Evolutionary conservation across 2,888 invertebrate genomes (phyloP), one percentile per base, ranked within the genome.

Genomic region (Hemithea aestivaria): DNA sequence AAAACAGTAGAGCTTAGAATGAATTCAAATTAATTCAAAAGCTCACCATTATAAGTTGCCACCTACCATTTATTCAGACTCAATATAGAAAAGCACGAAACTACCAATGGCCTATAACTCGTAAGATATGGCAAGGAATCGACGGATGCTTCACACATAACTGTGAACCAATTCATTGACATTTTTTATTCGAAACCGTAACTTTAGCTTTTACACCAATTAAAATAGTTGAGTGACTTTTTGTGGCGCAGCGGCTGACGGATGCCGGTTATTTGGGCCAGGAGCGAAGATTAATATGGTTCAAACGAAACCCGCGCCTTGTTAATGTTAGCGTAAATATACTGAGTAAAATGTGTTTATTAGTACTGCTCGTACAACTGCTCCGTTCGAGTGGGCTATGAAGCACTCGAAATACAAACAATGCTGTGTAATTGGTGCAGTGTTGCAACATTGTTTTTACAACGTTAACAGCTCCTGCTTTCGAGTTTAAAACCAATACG

Each of bases 161-260:
- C 31, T 35, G 70, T 66, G 64, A 65, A 65, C 58, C 51, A 61
- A 67, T 67, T 68, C 72, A 71, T 68, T 71, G 74, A 69, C 68
- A 68, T 75, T 78, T 36, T 76, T 72, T 44, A 35, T 64, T 62
- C 51, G 51, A 44, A 53, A 46, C 58, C 51, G 59, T 64, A 66
- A 69, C 73, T 68, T 58, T 57, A 75, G 76, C 69, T 73, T 74
- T 74, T 67, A 81, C 80, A 76, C 79, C 76, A 85, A 84, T 85
- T 85, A 87, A 85, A 84, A 85, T 85, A 81, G 78, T 72, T 81
- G 62, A 68, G 73, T 62, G 63, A 66, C 67, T 82, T 83, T 84
- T 84, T 85, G 74, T 77, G 57, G 60, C 61, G 48, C 64, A 55
- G 57, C 46, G 62, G 56, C 68, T 67, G 78, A 77, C 79, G 77